Evolutionary conservation across 1,140 invertebrate species (phyloP).

Genomic region (Drosophila grimshawi): DNA sequence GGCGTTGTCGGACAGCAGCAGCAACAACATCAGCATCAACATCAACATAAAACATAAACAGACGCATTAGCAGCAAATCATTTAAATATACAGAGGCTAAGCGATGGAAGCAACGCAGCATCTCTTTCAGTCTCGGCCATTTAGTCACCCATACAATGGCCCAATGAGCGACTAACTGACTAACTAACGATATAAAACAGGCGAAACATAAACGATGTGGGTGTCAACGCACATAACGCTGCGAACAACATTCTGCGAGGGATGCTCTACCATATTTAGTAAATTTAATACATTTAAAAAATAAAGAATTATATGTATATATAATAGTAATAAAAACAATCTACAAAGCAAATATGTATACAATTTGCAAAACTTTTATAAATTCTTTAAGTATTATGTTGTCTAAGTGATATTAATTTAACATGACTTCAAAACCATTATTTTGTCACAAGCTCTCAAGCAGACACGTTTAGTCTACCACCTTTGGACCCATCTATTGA

Average conservation of each 20-base stretch:
- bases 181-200: constrained; percentile 60
- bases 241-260: constrained; percentile 25
- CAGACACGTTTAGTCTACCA: not conserved
- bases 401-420: not conserved
- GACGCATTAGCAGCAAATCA: constrained; percentile 79
- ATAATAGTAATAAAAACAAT: too few species aligned
- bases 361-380: not conserved
- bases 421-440: too few species aligned
- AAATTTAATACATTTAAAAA: not conserved
- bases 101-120: not conserved
- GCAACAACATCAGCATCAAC: constrained; percentile 69
- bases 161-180: constrained; percentile 53
- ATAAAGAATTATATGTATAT: too few species aligned
- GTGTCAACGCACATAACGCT: not conserved
- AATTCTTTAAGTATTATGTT: too few species aligned
- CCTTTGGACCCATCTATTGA: not conserved
- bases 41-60: constrained; percentile 82
- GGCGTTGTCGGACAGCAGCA: constrained; percentile 40
- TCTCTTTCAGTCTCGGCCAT: not conserved
- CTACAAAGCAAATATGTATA: too few species aligned
- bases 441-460: too few species aligned
- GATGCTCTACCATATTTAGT: constrained; percentile 1
- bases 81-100: constrained; percentile 68
- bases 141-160: constrained; percentile 27
- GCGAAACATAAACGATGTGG: constrained; percentile 11